Base-by-base conservation (phyloP, 2,113 vertebrate genomes). In the Amphiprion percula region DNA sequence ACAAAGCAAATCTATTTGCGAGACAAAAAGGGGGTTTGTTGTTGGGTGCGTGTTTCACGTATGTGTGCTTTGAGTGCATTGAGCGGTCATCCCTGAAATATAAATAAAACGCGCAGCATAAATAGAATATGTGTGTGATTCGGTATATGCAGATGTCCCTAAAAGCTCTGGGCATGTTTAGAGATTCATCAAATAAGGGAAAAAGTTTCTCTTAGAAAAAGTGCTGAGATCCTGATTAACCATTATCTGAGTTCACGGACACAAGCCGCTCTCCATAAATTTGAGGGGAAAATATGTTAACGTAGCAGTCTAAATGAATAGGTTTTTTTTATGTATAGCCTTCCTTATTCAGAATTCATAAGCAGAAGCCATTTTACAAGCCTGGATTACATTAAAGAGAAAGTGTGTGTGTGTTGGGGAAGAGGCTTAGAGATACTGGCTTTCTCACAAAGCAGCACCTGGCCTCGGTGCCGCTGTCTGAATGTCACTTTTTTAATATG, bases 301-400 rank as follows among this genome's bases (percentile, higher is more conserved):
- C 66, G 37, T 74, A 33, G 87, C 79, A 72, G 46, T 80, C 61
- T 72, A 37, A 80, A 82, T 77, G 64, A 84, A 77, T 16, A 62
- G 50, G 46, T 44, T 71, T 59, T 49, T 72, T 79, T 82, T 37
- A 85, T 72, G 68, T 77, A 72, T 61, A 72, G 73, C 58, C 44
- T 17, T 87, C 52, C 64, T 75, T 83, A 83, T 90, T 82, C 77
- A 77, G 56, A 84, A 86, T 88, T 84, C 72, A 84, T 84, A 79
- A 63, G 65, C 44, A 83, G 83, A 69, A 81, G 67, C 66, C 77
- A 78, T 76, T 86, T 74, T 63, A 76, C 77, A 74, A 74, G 72
- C 56, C 55, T 16, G 39, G 75, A 72, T 58, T 78, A 71, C 33
- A 37, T 37, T 37, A 37, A 37, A 37, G 33, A 37, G 33, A 37